These are phyloP conservation scores for Neomorphus geoffroyi DNA, from an alignment of 2,797 vertebrate genomes.

Conservation along the genomic window DNA sequence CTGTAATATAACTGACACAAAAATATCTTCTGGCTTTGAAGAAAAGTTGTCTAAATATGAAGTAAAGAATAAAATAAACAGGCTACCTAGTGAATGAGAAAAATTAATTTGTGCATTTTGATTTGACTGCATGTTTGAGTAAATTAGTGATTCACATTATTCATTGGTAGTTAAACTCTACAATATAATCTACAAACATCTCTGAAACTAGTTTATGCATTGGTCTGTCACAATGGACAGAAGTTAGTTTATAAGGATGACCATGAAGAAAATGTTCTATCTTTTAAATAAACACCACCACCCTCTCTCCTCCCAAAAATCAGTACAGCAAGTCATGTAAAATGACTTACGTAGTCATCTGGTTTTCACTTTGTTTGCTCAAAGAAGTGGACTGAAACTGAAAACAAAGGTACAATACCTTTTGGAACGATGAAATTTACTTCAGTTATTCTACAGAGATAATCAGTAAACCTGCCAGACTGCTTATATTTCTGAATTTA, in stretches of 20 bases:
- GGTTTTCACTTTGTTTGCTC: background rate
- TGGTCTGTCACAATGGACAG: background rate
- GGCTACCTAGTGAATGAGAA: background rate
- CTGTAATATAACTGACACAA: constrained; percentile 21
- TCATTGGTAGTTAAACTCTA: background rate
- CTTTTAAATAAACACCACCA: background rate
- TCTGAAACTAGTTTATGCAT: background rate
- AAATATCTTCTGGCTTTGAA: background rate
- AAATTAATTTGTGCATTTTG: background rate
- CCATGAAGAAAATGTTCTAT: background rate
- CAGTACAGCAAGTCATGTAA: background rate
- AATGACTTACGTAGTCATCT: background rate
- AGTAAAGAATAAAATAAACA: background rate
- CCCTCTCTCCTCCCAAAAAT: background rate
- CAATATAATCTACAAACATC: background rate
- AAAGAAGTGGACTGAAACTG: background rate
- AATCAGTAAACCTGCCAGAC: background rate
- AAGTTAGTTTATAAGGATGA: background rate
- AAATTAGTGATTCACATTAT: constrained; percentile 12
- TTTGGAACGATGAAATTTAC: background rate
- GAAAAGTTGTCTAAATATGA: background rate
- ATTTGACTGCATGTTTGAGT: background rate
- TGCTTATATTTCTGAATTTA: background rate
- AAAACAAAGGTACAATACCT: background rate
- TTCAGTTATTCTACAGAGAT: background rate